Evolutionary conservation across 2,888 invertebrate genomes (phyloP).

Genomic region (Lepidonotus clava): DNA sequence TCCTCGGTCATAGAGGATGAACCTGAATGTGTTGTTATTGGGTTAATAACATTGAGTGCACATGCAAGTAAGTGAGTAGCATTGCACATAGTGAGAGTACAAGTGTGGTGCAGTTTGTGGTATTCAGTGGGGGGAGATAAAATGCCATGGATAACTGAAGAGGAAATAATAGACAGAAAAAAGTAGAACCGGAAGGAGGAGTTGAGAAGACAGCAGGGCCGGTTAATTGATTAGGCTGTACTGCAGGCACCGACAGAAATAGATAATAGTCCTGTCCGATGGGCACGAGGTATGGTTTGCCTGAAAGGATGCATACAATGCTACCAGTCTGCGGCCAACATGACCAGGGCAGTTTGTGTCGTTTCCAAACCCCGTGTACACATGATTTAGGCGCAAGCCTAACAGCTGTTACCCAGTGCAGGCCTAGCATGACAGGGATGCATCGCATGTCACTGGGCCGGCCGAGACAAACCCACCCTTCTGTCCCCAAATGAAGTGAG

Average conservation of each 20-base stretch:
- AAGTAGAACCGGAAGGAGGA: neutral
- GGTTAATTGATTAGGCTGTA: neutral
- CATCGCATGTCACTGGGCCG: neutral
- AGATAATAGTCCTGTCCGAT: neutral
- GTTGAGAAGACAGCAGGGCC: neutral
- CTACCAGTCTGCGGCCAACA: neutral
- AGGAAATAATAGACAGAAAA: no score
- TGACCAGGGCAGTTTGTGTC: neutral
- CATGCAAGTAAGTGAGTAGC: no score
- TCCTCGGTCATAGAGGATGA: neutral
- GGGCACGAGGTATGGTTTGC: neutral
- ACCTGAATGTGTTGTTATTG: no score
- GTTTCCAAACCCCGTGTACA: neutral
- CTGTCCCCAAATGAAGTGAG: no score
- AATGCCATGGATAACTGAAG: no score
- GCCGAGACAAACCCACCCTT: no score
- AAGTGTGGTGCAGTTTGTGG: no score
- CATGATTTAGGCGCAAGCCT: slow-evolving; percentile 36
- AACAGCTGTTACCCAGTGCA: neutral
- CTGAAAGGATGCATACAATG: neutral
- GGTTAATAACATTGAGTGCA: no score
- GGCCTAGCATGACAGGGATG: slow-evolving; percentile 1
- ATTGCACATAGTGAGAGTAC: no score
- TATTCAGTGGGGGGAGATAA: no score
- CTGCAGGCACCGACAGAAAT: neutral